Conservation (phyloP, 2,888 invertebrate genomes). For the Drosophila tanythrix region DNA sequence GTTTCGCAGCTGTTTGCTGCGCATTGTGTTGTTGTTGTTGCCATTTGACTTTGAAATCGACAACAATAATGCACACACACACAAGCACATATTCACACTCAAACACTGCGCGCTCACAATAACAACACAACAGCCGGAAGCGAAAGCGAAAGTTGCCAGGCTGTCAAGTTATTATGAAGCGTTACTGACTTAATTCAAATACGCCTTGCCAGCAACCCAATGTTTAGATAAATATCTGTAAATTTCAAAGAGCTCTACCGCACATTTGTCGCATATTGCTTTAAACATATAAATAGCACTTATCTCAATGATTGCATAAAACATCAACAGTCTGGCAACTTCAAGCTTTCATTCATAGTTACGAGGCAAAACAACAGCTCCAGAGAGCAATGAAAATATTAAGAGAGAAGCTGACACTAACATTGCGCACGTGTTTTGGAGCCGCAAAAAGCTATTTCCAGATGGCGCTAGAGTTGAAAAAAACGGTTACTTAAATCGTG, state of each 20-base stretch:
- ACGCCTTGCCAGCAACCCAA: neutral
- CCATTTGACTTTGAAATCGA: conserved; percentile 77
- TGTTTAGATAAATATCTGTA: rapidly evolving
- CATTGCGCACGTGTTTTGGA: conserved; percentile 40
- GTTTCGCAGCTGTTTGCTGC: conserved; percentile 68
- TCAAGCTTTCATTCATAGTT: conserved; percentile 60
- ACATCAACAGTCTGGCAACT: conserved; percentile 54
- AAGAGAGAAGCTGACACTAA: conserved; percentile 26
- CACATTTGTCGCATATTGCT: rapidly evolving
- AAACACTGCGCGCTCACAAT: conserved; percentile 44
- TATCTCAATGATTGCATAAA: conserved; percentile 41
- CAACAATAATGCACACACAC: conserved; percentile 68
- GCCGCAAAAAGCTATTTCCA: conserved; percentile 44
- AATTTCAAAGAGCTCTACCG: rapidly evolving
- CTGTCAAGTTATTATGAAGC: conserved; percentile 20
- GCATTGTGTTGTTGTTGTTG: conserved; percentile 66
- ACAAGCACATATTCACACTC: conserved; percentile 25
- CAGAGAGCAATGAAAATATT: conserved; percentile 8
- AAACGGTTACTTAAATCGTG: neutral
- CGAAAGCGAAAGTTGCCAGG: conserved; percentile 68
- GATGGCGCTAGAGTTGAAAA: conserved; percentile 35
- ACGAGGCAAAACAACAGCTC: conserved; percentile 9
- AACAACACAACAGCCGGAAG: conserved; percentile 73
- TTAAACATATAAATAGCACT: neutral
- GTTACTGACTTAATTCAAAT: conserved; percentile 6